Base-by-base conservation (phyloP, 2,888 invertebrate species). In the Stenichneumon culpator region DNA sequence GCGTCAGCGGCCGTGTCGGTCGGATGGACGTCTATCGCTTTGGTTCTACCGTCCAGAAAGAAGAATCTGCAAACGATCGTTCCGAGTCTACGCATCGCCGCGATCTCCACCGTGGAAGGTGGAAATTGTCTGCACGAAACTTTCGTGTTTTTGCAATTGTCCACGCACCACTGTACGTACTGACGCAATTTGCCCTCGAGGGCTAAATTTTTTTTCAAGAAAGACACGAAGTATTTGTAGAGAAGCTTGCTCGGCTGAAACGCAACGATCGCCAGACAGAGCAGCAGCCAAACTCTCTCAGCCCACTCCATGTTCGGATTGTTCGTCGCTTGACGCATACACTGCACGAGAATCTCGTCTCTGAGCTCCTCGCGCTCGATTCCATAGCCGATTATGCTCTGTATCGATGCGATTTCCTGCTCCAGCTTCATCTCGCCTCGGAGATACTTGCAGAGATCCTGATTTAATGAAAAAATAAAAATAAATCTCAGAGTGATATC, bases 21-120 rank as follows among this genome's bases (percentile, higher is more conserved):
- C 0, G 99, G 98, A 95, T 98, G 98, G 32, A 99, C 97, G 94
- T 98, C 98, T 86, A 99, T 98, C 0, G 99, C 98, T 94, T 99
- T 99, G 0, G 98, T 98, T 79, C 98, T 96, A 0, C 98, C 98
- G 94, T 99, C 99, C 93, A 99, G 95, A 95, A 99, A 98, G 95
- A 98, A 98, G 94, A 99, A 98, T 69, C 98, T 96, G 93, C 98
- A 98, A 0, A 99, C 98, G 88, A 99, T 97, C 0, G 98, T 98
- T 79, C 98, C 98, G 36, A 98, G 95, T 67, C 98, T 96, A 89
- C 97, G 96, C 97, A 98, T 98, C 0, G 98, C 98, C 75, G 98
- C 98, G 74, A 99, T 97, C 95, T 99, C 99, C 3, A 98, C 98
- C 52, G 98, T 97, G 52, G 98, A 98, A 0, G 99, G 99, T 57